These are phyloP conservation scores for Pteronotus mesoamericanus DNA, from an alignment of 2,797 vertebrate genomes.

Conservation along the genomic window DNA sequence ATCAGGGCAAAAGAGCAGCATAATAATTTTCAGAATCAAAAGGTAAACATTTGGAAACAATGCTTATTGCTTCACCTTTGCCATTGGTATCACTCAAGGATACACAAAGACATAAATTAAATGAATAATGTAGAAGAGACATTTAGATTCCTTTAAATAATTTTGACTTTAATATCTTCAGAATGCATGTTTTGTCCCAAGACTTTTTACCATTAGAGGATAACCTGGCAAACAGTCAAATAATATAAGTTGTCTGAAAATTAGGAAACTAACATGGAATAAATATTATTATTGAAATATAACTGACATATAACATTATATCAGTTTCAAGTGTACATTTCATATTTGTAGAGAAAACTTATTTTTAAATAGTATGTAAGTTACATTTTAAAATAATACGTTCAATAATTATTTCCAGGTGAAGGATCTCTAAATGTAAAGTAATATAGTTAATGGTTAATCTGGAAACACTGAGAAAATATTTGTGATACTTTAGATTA, in stretches of 20 bases:
- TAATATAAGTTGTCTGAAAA: background rate
- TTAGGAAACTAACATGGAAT: background rate
- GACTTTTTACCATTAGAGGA: background rate
- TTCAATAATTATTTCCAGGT: background rate
- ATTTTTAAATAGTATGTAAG: background rate
- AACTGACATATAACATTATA: background rate
- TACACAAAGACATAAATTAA: background rate
- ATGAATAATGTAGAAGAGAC: background rate
- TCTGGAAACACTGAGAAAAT: background rate
- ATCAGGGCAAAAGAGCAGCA: conserved; percentile 27
- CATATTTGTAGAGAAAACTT: background rate
- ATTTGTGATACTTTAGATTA: background rate
- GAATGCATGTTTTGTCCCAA: background rate
- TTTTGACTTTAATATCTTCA: conserved; percentile 24
- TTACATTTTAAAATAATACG: conserved; percentile 27
- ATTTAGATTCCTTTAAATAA: background rate
- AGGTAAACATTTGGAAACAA: conserved; percentile 33
- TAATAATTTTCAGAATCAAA: conserved; percentile 35
- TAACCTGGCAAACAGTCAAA: conserved; percentile 31
- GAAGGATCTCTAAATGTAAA: conserved; percentile 8
- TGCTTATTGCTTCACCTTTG: background rate
- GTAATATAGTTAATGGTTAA: background rate
- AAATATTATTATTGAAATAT: background rate
- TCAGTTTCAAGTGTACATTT: background rate
- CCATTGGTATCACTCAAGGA: background rate